Base-by-base conservation (phyloP, 1,140 invertebrate species). In the Zaprionus davidi region DNA sequence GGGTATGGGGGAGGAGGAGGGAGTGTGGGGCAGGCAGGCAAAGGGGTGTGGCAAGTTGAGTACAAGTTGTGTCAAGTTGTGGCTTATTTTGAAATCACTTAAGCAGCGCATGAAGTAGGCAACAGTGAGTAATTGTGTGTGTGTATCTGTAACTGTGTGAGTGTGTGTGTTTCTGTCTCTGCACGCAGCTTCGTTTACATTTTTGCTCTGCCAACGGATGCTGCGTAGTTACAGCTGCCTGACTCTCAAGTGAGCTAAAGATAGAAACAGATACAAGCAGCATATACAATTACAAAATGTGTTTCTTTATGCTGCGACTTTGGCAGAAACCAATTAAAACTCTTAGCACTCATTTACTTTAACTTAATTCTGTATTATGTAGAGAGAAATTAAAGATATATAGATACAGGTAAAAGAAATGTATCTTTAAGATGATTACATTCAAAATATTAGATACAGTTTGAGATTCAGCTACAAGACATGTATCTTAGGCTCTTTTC, bases 141-240 rank as follows among this genome's bases (percentile, higher is more conserved):
- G n/a, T n/a, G 22, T 79, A 51, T 75, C 58, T 17, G 34, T 44
- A 6, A 13, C 6, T 44, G 41, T 44, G 4, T 26, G 5, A 9
- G 11, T 49, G 17, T 41, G 24, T 46, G 56, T 71, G 70, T 79
- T 46, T 60, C 70, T 75, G 65, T 70, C 67, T 73, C 73, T 77
- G 72, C 79, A 79, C 76, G 78, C 82, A 85, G 71, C 75, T 38
- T 62, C 67, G 74, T 67, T 78, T 77, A 75, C 70, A 71, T 59
- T 57, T 66, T 51, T 58, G 31, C 67, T 26, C 41, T 31, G 15
- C 41, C 58, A 62, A 44, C 71, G 74, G 75, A 82, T 86, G 83
- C 83, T 80, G 83, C 83, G 83, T 80, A 87, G 80, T 87, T 87
- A 67, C 71, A 83, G 67, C 60, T 79, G 31, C 31, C 31, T 24